Evolutionary conservation across 2,797 vertebrate genomes (phyloP), one percentile per base, ranked within the genome.

Genomic region (Toxotes lorentzi): DNA sequence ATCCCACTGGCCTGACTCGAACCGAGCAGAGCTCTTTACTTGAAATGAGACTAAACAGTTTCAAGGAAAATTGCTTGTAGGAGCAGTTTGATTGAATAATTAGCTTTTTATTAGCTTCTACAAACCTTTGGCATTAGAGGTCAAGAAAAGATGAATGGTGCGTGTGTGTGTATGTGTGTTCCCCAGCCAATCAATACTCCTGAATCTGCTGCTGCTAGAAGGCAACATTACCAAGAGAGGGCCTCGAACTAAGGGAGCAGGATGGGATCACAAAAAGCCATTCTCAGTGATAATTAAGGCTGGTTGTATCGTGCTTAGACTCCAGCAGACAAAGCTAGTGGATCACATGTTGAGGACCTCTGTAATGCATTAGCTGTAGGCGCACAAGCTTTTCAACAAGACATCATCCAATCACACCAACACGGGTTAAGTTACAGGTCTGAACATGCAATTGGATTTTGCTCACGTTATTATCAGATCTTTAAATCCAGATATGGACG

Each of bases 41-140:
- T 71, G 32, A 78, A 79, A 76, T 48, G 48, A 83, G 73, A 83
- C 78, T 60, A 85, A 84, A 83, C 48, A 7, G 54, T 71, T 82
- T 81, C n/a, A 50, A 66, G 32, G 74, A 84, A 89, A 86, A 91
- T 74, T 76, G 87, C 74, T 86, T 88, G 70, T 71, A 83, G 80
- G 54, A 88, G 88, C 72, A 60, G 82, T 88, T 83, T 89, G 82
- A 92, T 81, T 91, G 74, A 87, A 89, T 91, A 88, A 91, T 93
- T 86, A 82, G 67, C 78, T 86, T 93, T 92, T 87, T 90, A 91
- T 91, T 91, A 91, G 77, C 88, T 82, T 89, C 67, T 81, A 70
- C 76, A 86, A 89, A 87, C 87, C 88, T 91, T 90, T 88, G 86
- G 79, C 89, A 83, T 85, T 76, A 78, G 77, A 90, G 92, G 91